phyloP scores from a whole-genome alignment of 2,113 vertebrate species.

The Rhabdomys dilectus region DNA sequence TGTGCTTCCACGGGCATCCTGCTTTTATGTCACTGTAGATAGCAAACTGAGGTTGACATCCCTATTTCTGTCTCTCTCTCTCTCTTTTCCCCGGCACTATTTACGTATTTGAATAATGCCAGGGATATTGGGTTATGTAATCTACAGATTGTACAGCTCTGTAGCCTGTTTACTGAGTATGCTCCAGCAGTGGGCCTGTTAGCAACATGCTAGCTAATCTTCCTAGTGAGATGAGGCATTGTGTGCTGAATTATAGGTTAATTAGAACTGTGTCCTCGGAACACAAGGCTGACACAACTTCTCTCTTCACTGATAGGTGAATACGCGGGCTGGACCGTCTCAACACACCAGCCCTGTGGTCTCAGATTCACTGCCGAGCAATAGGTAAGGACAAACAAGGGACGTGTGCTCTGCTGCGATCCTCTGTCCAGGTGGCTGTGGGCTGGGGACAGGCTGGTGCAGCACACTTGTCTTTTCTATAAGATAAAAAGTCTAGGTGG shows the following conservation, averaged over 20 bases:
- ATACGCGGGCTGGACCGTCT: slow-evolving; percentile 93
- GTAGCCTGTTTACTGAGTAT: slow-evolving; percentile 86
- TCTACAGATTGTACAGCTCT: slow-evolving; percentile 48
- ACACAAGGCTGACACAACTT: slow-evolving; percentile 82
- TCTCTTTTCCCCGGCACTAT: not conserved
- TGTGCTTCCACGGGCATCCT: not conserved
- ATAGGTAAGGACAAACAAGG: slow-evolving; percentile 92
- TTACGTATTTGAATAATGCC: slow-evolving; percentile 65
- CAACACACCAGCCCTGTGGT: slow-evolving; percentile 89
- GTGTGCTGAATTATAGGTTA: slow-evolving; percentile 90
- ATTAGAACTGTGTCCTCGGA: slow-evolving; percentile 88
- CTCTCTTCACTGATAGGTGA: slow-evolving; percentile 92
- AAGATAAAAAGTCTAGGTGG: not conserved
- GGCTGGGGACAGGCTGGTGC: not conserved
- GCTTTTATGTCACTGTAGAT: slow-evolving; percentile 31
- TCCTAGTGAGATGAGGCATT: slow-evolving; percentile 84
- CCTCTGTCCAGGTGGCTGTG: not conserved
- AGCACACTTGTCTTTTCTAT: not conserved
- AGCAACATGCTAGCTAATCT: slow-evolving; percentile 90
- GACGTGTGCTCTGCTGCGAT: not conserved
- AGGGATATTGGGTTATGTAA: slow-evolving; percentile 4
- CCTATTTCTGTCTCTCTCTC: not conserved
- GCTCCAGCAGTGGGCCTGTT: slow-evolving; percentile 72
- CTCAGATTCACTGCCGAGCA: slow-evolving; percentile 93
- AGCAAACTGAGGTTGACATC: not conserved